A percentile compares a stretch with the other conserved stretches of the same genome.
phyloP scores from a whole-genome alignment of 2,888 invertebrate species.

The Dolomedes plantarius region DNA sequence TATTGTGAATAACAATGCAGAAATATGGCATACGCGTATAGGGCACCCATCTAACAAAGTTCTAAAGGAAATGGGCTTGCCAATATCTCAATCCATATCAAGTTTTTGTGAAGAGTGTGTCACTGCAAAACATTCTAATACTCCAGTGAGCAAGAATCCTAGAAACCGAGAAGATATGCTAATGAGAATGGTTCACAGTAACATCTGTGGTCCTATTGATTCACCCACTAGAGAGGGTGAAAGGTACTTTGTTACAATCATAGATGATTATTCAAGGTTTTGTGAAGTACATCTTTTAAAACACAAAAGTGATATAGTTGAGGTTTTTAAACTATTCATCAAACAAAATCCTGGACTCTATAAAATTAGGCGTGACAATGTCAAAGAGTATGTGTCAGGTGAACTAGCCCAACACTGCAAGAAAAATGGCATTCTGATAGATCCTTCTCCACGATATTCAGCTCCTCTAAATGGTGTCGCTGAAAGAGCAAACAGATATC shows the following conservation, averaged over 20 bases:
- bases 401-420: slow-evolving; percentile 55
- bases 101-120: slow-evolving; percentile 44
- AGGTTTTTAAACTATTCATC: slow-evolving; percentile 26
- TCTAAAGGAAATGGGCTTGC: slow-evolving; percentile 28
- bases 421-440: slow-evolving; percentile 69
- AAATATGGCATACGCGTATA: slow-evolving; percentile 7
- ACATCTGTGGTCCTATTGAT: slow-evolving; percentile 43
- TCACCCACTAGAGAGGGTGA: slow-evolving; percentile 4
- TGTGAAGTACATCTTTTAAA: slow-evolving; percentile 28
- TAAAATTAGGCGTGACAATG: slow-evolving; percentile 64
- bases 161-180: slow-evolving; percentile 19
- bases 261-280: slow-evolving; percentile 37
- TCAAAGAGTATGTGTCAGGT: slow-evolving; percentile 61
- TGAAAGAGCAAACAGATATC: slow-evolving; percentile 72
- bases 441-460: slow-evolving; percentile 63
- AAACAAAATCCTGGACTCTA: slow-evolving; percentile 20
- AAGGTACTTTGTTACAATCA: slow-evolving; percentile 40
- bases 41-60: slow-evolving; percentile 26
- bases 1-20: no score
- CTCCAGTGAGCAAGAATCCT: slow-evolving; percentile 18
- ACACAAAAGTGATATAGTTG: slow-evolving; percentile 31
- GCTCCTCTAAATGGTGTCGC: slow-evolving; percentile 73
- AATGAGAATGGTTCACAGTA: slow-evolving; percentile 28
- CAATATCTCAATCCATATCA: slow-evolving; percentile 10
- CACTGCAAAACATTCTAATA: slow-evolving; percentile 33